phyloP scores from a whole-genome alignment of 2,797 vertebrate genomes.

The Neopelma chrysocephalum region DNA sequence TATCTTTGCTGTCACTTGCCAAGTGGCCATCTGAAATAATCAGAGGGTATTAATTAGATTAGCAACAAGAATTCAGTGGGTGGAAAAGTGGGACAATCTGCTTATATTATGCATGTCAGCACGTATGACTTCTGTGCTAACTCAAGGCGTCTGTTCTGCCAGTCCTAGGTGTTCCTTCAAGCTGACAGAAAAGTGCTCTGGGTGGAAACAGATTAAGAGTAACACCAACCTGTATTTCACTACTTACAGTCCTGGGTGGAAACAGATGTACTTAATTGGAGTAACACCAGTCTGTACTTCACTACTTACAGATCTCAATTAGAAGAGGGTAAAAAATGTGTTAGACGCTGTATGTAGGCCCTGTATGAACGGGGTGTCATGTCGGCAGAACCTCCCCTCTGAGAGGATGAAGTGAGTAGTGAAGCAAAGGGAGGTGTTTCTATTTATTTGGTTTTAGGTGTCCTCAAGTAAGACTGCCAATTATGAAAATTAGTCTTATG shows the following conservation, averaged over 20 bases:
- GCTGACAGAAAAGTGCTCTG: background rate
- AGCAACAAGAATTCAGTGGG: conserved; percentile 31
- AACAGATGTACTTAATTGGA: background rate
- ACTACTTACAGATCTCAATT: background rate
- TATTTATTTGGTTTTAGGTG: background rate
- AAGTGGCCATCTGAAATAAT: conserved; percentile 31
- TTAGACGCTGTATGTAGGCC: background rate
- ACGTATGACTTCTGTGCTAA: background rate
- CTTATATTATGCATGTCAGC: background rate
- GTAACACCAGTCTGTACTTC: background rate
- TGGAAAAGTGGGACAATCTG: conserved; percentile 34
- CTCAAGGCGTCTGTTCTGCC: background rate
- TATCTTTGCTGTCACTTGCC: background rate
- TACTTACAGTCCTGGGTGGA: background rate
- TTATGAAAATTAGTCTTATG: background rate
- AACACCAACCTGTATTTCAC: background rate
- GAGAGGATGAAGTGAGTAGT: background rate
- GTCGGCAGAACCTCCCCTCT: background rate
- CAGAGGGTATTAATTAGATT: conserved; percentile 17
- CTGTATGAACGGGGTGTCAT: background rate
- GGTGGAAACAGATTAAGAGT: background rate
- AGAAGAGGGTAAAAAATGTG: background rate
- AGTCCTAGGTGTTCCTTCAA: background rate
- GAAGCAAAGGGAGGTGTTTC: background rate
- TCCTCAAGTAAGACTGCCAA: background rate